These are phyloP conservation scores for Ploceus nigricollis DNA, from an alignment of 2,113 vertebrate species.

Conservation along the genomic window DNA sequence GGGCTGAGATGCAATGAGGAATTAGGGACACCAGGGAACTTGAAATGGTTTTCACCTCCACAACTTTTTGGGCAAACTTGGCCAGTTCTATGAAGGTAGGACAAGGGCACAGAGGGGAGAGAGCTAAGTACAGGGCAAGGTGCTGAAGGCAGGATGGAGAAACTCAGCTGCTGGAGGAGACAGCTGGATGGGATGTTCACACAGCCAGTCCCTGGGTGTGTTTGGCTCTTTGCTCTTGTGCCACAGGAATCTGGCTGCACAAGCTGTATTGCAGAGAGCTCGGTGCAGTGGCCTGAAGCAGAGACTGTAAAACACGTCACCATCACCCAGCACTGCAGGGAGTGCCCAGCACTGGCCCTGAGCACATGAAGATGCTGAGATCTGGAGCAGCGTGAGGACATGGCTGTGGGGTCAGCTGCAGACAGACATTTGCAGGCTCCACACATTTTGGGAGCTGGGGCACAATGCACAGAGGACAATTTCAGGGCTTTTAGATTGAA, in stretches of 20 bases:
- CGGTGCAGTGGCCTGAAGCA: background rate
- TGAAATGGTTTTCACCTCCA: background rate
- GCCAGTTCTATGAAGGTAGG: background rate
- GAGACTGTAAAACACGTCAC: accelerated
- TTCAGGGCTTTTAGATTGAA: background rate
- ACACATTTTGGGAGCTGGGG: background rate
- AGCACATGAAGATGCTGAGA: background rate
- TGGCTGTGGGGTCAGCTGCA: background rate
- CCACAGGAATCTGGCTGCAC: background rate
- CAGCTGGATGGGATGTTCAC: background rate
- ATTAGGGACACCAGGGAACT: background rate
- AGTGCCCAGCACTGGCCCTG: accelerated
- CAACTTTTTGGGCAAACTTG: background rate
- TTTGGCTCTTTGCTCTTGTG: background rate
- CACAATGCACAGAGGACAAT: background rate
- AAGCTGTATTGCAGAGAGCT: background rate
- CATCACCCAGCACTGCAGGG: background rate
- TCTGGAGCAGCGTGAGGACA: background rate
- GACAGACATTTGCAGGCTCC: background rate
- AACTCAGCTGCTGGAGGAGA: accelerated
- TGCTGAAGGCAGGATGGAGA: background rate
- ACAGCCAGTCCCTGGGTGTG: background rate
- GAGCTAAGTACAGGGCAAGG: accelerated
- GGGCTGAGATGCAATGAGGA: background rate
- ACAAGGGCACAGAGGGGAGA: accelerated